Percentiles rank a stretch among this genome's conserved stretches.
Evolutionary conservation across 2,797 vertebrate species (phyloP).

Genomic region (Mormyrus hasselquistii): DNA sequence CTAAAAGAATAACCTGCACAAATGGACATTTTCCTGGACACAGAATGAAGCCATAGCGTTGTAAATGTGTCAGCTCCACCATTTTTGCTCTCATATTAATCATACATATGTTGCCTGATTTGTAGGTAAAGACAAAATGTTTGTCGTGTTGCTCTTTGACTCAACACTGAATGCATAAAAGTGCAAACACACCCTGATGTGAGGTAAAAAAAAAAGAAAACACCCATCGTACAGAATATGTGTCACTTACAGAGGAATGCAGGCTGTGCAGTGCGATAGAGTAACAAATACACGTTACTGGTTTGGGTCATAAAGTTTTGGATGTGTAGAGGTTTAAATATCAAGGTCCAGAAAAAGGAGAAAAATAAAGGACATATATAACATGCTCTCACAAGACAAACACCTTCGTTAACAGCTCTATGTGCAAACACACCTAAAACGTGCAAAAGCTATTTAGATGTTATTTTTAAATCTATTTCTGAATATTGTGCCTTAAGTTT

Average conservation of each 20-base stretch:
- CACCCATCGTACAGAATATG: not conserved
- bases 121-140: not conserved
- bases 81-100: not conserved
- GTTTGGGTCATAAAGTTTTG: not conserved
- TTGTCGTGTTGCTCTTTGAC: not conserved
- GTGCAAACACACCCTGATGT: not conserved
- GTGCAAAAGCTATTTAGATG: not conserved
- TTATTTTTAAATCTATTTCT: not conserved
- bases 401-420: not conserved
- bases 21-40: slow-evolving; percentile 1
- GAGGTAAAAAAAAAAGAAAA: not conserved
- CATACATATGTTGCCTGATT: not conserved
- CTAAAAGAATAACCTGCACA: not conserved
- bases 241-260: not conserved
- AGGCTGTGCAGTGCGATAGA: not conserved
- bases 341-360: not conserved
- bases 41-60: not conserved
- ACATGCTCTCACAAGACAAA: not conserved
- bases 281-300: not conserved
- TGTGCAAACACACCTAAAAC: not conserved
- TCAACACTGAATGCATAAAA: not conserved
- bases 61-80: not conserved
- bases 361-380: not conserved
- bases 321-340: not conserved
- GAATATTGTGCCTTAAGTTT: not conserved